Conservation (phyloP, 1,140 invertebrate genomes). For the Araneus ventricosus region DNA sequence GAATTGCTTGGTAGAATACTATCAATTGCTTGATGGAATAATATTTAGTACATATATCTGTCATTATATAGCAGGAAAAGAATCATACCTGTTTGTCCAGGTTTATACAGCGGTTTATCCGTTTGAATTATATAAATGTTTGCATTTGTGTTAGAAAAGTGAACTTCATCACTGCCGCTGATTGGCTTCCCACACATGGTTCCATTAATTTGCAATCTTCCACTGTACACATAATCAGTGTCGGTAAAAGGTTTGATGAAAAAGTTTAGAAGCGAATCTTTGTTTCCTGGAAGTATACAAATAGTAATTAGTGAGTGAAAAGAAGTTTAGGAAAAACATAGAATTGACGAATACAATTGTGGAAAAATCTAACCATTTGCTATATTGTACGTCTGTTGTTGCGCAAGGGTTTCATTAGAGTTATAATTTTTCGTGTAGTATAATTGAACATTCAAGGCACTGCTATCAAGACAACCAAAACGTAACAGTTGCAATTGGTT, state of each 20-base stretch:
- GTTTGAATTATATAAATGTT: constrained; percentile 80
- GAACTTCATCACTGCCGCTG: constrained; percentile 79
- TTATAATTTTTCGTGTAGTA: constrained; percentile 72
- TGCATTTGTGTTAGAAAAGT: constrained; percentile 80
- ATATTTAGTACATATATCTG: no score
- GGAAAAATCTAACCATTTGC: neutral
- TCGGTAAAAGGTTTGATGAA: constrained; percentile 78
- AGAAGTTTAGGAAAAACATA: neutral
- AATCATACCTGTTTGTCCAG: constrained; percentile 81
- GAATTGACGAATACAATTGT: neutral
- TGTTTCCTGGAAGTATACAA: constrained; percentile 76
- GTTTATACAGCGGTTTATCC: constrained; percentile 84
- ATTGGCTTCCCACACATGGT: constrained; percentile 81
- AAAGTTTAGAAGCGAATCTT: constrained; percentile 79
- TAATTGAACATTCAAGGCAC: constrained; percentile 79
- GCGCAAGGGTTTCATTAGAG: neutral
- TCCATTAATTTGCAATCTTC: constrained; percentile 82
- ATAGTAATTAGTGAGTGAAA: neutral
- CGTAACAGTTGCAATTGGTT: constrained; percentile 81
- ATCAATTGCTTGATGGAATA: no score
- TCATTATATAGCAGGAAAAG: no score
- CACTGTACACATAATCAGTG: constrained; percentile 79
- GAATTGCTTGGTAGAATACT: no score
- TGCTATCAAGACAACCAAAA: constrained; percentile 80
- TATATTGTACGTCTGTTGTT: neutral